Evolutionary conservation across 2,888 invertebrate genomes (phyloP).

Genomic region (Mamestra brassicae): DNA sequence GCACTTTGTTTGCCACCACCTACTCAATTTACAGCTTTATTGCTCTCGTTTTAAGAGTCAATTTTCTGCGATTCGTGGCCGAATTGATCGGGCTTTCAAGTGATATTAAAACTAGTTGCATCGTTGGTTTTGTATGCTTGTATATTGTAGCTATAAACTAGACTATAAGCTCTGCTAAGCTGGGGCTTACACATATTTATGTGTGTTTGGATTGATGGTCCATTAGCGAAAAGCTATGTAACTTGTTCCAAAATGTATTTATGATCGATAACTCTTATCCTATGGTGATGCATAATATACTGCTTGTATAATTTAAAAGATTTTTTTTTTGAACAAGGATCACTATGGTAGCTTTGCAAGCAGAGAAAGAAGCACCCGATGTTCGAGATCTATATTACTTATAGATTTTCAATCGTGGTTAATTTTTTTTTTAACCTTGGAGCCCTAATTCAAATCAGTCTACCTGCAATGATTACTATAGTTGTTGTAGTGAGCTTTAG

Average conservation of each 20-base stretch:
- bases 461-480: too few relatives aligned
- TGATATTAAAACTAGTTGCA: conserved; percentile 60
- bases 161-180: conserved; percentile 21
- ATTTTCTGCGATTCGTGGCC: conserved; percentile 10
- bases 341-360: neutral
- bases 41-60: neutral
- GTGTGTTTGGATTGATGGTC: conserved; percentile 21
- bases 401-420: too few relatives aligned
- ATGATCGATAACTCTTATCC: too few relatives aligned
- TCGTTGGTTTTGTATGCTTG: conserved; percentile 48
- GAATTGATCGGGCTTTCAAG: conserved; percentile 37
- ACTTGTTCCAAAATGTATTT: neutral
- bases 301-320: neutral
- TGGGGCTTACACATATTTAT: conserved; percentile 19
- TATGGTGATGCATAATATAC: too few relatives aligned
- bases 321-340: neutral
- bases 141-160: conserved; percentile 26
- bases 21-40: conserved; percentile 33
- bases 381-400: too few relatives aligned
- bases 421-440: neutral
- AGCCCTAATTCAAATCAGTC: neutral
- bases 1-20: conserved; percentile 29
- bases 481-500: neutral
- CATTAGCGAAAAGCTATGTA: neutral
- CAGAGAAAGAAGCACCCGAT: neutral